A percentile compares a stretch with the other conserved stretches of the same genome.
Conservation (phyloP, 1,140 invertebrate species). For the Ylistrum balloti region DNA sequence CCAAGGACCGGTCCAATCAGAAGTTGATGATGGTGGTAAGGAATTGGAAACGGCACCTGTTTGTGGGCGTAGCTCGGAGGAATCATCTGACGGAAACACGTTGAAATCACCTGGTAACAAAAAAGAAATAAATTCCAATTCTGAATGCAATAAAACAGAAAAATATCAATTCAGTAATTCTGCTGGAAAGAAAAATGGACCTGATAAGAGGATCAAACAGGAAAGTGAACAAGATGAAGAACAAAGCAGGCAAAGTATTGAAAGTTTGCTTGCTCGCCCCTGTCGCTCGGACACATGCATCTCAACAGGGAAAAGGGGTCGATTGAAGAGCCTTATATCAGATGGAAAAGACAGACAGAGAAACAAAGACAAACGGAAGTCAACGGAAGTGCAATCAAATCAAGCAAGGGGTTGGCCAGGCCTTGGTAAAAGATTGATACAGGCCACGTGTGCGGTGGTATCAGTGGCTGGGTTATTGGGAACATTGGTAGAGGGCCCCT, state of each 20-base stretch:
- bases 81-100: too few relatives aligned
- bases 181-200: too few relatives aligned
- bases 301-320: neutral
- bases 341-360: neutral
- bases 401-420: neutral
- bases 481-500: neutral
- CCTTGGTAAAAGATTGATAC: neutral
- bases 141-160: too few relatives aligned
- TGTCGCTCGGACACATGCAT: neutral
- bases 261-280: neutral
- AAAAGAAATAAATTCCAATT: too few relatives aligned
- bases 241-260: neutral
- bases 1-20: neutral
- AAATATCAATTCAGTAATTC: too few relatives aligned
- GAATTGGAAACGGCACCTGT: too few relatives aligned
- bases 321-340: neutral
- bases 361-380: neutral
- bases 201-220: too few relatives aligned
- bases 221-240: too few relatives aligned
- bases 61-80: neutral
- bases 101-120: too few relatives aligned
- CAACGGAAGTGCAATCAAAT: neutral
- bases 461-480: neutral
- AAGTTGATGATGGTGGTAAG: too few relatives aligned
- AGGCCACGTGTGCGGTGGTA: neutral